A percentile compares a stretch with the other conserved stretches of the same genome.
These are phyloP conservation scores for Mongoloraphidia duomilia DNA, from an alignment of 2,888 invertebrate species.

Conservation along the genomic window DNA sequence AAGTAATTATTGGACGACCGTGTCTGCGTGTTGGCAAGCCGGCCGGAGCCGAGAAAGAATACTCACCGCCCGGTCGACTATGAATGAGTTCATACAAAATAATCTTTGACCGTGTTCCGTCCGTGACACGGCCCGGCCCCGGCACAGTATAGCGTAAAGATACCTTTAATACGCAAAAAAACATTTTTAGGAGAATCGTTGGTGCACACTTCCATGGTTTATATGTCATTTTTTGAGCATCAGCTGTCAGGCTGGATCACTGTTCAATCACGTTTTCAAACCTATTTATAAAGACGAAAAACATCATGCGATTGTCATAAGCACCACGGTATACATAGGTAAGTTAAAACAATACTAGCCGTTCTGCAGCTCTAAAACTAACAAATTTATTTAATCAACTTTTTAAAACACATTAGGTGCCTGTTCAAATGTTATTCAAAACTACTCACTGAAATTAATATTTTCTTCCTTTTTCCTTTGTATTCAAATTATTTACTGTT, in stretches of 20 bases:
- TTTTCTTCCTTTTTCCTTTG: too few relatives aligned
- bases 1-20: too few relatives aligned
- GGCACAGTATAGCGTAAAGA: too few relatives aligned
- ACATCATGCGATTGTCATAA: neutral
- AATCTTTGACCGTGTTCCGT: too few relatives aligned
- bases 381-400: neutral
- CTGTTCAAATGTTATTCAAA: neutral
- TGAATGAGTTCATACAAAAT: too few relatives aligned
- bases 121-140: too few relatives aligned
- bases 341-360: neutral
- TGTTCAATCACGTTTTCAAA: neutral
- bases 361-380: neutral
- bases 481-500: too few relatives aligned
- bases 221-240: neutral
- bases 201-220: conserved; percentile 1
- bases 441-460: too few relatives aligned
- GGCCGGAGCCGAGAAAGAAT: too few relatives aligned
- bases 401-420: neutral
- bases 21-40: too few relatives aligned
- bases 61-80: too few relatives aligned
- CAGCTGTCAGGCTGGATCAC: neutral
- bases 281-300: neutral
- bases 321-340: neutral
- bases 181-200: neutral
- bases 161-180: too few relatives aligned